Evolutionary conservation across 2,113 vertebrate genomes (phyloP), one percentile per base, ranked within the genome.

Genomic region (Charina bottae): DNA sequence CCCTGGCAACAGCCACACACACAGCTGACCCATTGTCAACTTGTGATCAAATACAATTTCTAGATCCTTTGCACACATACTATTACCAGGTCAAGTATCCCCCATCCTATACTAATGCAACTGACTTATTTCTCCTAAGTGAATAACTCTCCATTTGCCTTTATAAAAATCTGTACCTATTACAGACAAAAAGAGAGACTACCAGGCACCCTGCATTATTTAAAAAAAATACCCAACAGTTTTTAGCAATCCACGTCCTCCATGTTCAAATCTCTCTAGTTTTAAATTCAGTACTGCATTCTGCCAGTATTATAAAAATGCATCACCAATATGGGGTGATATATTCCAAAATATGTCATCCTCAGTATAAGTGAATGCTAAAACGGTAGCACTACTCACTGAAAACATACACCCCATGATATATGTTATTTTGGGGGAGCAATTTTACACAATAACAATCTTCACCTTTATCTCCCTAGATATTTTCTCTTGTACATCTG

Each of bases 401-500:
- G 10, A n/a, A 64, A 28, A 37, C 7, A 68, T 33, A 37, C 4
- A 11, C 19, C 23, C 26, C 59, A 28, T 10, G 26, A 53, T 83
- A 83, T 37, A 72, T 58, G 33, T 42, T 87, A 72, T 87, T 72
- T 49, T 1, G 12, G 0, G 5, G 0, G 54, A 49, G 60, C 49
- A 89, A 42, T 2, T 87, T 42, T 72, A 62, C 28, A 90, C 37
- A 68, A 8, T 17, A 93, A 83, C 68, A 0, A 92, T 87, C 64
- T 93, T 90, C 4, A 83, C 56, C 64, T 49, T 85, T 49, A 15
- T 13, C 46, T 95, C 87, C 90, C 94, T 85, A 88, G 84, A 90
- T 83, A 90, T 0, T 0, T 88, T 93, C 90, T 53, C 83, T 85
- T 94, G 92, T 90, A 87, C 64, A 94, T 93, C 94, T 93, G 94